phyloP scores from a whole-genome alignment of 2,888 invertebrate genomes.

The Teleiodes luculella region DNA sequence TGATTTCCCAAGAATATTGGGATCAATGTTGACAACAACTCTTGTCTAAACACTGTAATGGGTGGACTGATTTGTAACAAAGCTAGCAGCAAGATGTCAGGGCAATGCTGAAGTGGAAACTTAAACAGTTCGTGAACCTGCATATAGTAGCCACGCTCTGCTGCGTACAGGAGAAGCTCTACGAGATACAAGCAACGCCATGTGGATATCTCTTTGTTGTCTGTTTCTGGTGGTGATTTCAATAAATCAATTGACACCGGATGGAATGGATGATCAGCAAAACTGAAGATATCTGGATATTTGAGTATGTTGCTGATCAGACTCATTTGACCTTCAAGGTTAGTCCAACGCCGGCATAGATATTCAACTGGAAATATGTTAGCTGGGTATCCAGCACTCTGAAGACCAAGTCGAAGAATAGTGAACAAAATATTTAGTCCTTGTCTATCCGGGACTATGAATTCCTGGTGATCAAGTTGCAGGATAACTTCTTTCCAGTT shows the following conservation, averaged over 20 bases:
- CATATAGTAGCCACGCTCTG: conserved; percentile 90
- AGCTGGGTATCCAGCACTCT: conserved; percentile 84
- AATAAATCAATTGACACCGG: conserved; percentile 92
- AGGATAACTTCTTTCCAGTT: conserved; percentile 96
- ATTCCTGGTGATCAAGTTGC: conserved; percentile 94
- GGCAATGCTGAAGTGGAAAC: conserved; percentile 94
- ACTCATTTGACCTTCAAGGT: conserved; percentile 95
- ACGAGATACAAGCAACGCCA: conserved; percentile 97
- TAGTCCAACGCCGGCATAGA: conserved; percentile 94
- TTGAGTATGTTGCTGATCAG: conserved; percentile 92
- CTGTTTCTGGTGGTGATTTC: conserved; percentile 96
- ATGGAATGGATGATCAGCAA: conserved; percentile 94
- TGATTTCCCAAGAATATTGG: conserved; percentile 97
- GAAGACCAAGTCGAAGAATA: conserved; percentile 88
- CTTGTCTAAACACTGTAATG: conserved; percentile 87
- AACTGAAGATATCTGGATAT: conserved; percentile 95
- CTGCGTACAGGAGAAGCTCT: conserved; percentile 90
- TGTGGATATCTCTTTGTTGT: conserved; percentile 94
- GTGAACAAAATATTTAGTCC: conserved; percentile 90
- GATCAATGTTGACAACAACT: conserved; percentile 91
- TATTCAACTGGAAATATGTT: conserved; percentile 92
- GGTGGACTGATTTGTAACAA: conserved; percentile 92
- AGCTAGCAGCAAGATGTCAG: conserved; percentile 94
- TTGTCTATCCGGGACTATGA: conserved; percentile 91
- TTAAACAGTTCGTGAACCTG: conserved; percentile 94